These are phyloP conservation scores for Pecten maximus DNA, from an alignment of 2,888 invertebrate species.

Conservation along the genomic window DNA sequence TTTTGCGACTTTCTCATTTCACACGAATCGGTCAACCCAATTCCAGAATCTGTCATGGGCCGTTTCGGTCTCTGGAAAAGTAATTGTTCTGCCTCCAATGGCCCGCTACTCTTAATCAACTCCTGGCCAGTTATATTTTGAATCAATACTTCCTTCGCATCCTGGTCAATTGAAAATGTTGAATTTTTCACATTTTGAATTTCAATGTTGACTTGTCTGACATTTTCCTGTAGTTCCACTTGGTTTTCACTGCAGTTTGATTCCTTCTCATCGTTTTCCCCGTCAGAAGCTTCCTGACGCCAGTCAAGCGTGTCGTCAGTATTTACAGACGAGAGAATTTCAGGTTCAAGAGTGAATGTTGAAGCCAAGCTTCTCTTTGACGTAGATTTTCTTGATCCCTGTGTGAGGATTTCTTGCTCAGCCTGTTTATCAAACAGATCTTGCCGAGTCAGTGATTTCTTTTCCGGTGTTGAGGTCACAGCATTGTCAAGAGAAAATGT, in stretches of 20 bases:
- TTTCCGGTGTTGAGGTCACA: constrained; percentile 67
- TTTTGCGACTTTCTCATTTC: constrained; percentile 49
- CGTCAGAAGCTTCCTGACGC: constrained; percentile 53
- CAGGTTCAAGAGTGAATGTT: constrained; percentile 65
- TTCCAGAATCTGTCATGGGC: constrained; percentile 74
- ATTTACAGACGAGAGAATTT: constrained; percentile 42
- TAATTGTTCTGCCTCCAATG: not conserved
- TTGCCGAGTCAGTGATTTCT: constrained; percentile 47
- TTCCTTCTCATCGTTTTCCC: constrained; percentile 49
- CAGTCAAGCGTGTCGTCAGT: constrained; percentile 53
- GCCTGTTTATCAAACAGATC: constrained; percentile 22
- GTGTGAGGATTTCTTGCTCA: not conserved
- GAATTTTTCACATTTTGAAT: constrained; percentile 48
- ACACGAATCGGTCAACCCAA: constrained; percentile 51
- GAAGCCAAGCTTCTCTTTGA: constrained; percentile 61
- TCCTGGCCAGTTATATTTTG: not conserved
- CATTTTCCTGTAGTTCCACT: constrained; percentile 38
- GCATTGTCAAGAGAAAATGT: constrained; percentile 62
- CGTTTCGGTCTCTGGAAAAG: constrained; percentile 53
- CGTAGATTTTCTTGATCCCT: not conserved
- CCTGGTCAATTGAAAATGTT: not conserved
- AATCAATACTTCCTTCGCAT: not conserved
- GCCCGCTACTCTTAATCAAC: not conserved
- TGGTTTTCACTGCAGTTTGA: constrained; percentile 34
- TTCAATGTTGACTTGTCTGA: constrained; percentile 40